These are phyloP conservation scores for Aurelia aurita DNA, from an alignment of 30 jellyfish, hydroid and myxozoan genomes.

Conservation along the genomic window DNA sequence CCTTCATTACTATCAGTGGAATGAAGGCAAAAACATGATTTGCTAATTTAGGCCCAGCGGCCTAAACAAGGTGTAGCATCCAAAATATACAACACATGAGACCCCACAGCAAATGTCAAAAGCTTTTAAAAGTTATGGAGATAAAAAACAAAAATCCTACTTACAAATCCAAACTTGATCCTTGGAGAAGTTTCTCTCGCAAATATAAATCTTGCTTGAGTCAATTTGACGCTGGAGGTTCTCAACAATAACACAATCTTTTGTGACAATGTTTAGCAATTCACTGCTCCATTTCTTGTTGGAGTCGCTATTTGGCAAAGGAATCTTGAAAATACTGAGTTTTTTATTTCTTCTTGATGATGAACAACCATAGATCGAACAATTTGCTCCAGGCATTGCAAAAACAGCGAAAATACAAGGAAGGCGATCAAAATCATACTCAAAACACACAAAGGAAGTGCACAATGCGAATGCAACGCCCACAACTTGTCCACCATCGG, in stretches of 20 bases:
- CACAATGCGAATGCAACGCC: too few relatives aligned
- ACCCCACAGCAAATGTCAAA: background rate
- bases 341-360: slow-evolving; percentile 47
- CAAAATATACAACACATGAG: background rate
- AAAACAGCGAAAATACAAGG: too few relatives aligned
- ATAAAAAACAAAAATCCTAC: slow-evolving; percentile 1
- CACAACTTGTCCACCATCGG: too few relatives aligned
- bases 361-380: slow-evolving; percentile 50
- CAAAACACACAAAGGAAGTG: too few relatives aligned
- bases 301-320: slow-evolving; percentile 32
- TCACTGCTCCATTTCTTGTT: too few relatives aligned
- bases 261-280: slow-evolving; percentile 27
- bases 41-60: background rate
- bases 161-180: slow-evolving; percentile 47
- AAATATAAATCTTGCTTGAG: slow-evolving; percentile 34
- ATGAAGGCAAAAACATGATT: background rate
- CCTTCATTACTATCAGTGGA: background rate
- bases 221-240: too few relatives aligned
- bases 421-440: too few relatives aligned
- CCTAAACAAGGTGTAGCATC: background rate
- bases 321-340: slow-evolving; percentile 43
- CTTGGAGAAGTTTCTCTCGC: slow-evolving; percentile 45
- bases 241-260: slow-evolving; percentile 38
- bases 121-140: background rate
- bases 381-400: slow-evolving; percentile 61